A percentile compares a stretch with the other conserved stretches of the same genome.
These are phyloP conservation scores for Xestia ashworthii DNA, from an alignment of 2,888 invertebrate species.

Conservation along the genomic window DNA sequence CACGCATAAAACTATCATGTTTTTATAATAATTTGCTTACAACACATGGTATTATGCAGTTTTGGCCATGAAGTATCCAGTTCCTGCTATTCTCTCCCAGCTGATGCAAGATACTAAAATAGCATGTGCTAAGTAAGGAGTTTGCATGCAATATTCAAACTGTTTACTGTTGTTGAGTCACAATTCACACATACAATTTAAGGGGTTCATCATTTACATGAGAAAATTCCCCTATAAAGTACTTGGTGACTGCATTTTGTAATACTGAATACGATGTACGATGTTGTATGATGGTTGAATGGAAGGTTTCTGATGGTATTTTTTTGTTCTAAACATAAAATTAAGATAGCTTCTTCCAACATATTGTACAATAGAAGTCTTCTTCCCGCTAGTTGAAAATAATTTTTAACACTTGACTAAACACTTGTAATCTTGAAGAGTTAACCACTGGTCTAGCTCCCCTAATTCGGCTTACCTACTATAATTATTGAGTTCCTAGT, in stretches of 20 bases:
- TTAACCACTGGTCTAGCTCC: background rate
- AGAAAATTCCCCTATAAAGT: conserved; percentile 10
- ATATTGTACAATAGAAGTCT: no score
- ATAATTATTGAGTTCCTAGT: background rate
- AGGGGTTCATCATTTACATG: conserved; percentile 30
- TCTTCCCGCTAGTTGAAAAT: background rate
- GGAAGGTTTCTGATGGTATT: background rate
- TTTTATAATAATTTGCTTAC: background rate
- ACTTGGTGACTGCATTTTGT: background rate
- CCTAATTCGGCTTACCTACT: background rate
- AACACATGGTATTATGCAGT: background rate
- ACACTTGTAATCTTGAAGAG: background rate
- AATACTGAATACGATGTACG: no score
- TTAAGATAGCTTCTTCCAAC: background rate
- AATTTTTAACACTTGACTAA: background rate
- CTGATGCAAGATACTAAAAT: conserved; percentile 45
- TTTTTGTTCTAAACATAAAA: background rate
- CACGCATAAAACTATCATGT: background rate
- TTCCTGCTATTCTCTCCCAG: background rate
- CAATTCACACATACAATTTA: conserved; percentile 34
- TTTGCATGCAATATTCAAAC: conserved; percentile 23
- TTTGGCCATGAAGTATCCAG: background rate
- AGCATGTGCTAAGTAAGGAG: conserved; percentile 28
- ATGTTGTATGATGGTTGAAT: background rate
- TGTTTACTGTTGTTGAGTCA: conserved; percentile 24